These are phyloP conservation scores for Phallusia fumigata DNA, from an alignment of 23 tunicate species.

Conservation along the genomic window DNA sequence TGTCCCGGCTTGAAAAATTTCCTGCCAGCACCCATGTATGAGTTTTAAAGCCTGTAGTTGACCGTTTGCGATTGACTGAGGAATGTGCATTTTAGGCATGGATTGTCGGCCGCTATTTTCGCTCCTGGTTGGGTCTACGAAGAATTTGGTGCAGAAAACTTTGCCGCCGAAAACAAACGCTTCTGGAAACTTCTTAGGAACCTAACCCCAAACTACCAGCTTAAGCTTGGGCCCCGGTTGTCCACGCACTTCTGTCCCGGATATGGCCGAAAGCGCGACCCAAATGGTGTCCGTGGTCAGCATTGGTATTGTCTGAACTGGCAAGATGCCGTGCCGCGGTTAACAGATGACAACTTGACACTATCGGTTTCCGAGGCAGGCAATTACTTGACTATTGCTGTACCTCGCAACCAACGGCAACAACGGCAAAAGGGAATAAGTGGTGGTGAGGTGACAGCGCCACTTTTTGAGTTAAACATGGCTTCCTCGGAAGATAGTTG, in stretches of 20 bases:
- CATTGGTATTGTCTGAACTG: constrained; percentile 30
- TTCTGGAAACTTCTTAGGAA: constrained; percentile 57
- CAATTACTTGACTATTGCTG: neutral
- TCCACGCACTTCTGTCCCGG: constrained; percentile 43
- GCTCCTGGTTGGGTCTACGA: constrained; percentile 98
- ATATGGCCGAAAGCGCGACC: neutral
- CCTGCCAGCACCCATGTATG: too few species aligned
- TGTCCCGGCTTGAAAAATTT: too few species aligned
- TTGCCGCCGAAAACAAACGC: constrained; percentile 32
- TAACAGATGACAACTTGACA: neutral
- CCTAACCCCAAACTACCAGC: constrained; percentile 3
- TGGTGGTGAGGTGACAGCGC: neutral
- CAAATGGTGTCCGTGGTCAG: neutral
- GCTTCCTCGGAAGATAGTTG: neutral
- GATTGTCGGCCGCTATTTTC: constrained; percentile 69
- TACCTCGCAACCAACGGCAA: neutral
- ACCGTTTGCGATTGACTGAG: too few species aligned
- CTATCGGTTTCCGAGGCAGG: neutral
- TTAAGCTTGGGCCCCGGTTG: neutral
- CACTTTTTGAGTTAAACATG: neutral
- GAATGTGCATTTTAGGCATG: constrained; percentile 22
- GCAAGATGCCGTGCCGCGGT: constrained; percentile 41
- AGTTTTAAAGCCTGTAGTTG: too few species aligned
- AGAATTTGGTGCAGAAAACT: constrained; percentile 27
- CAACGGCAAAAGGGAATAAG: neutral